Percentiles rank a stretch among this genome's conserved stretches.
These are phyloP conservation scores for Bovichtus variegatus DNA, from an alignment of 2,797 vertebrate species.

Conservation along the genomic window DNA sequence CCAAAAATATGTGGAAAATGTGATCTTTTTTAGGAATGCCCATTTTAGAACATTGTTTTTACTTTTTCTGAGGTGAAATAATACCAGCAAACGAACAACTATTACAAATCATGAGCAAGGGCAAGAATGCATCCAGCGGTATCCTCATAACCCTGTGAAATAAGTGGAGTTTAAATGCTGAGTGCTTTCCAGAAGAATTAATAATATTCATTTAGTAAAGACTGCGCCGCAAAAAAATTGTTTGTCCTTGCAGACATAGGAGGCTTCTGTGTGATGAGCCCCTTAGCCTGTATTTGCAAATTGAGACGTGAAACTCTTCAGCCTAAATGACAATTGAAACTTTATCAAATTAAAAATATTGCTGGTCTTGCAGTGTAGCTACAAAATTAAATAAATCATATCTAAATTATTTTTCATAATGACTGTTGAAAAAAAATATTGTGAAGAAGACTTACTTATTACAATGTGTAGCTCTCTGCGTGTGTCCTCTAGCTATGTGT, in stretches of 20 bases:
- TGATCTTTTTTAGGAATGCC: neutral
- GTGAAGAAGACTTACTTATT: neutral
- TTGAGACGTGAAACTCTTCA: constrained; percentile 1
- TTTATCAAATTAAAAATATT: constrained; percentile 16
- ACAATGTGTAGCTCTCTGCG: neutral
- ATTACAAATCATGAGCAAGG: neutral
- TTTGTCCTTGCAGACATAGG: neutral
- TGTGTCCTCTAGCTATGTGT: neutral
- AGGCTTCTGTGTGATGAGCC: constrained; percentile 12
- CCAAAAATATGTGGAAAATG: neutral
- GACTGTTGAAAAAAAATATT: constrained; percentile 1
- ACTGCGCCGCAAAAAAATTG: neutral
- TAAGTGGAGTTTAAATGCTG: neutral
- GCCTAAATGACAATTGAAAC: neutral
- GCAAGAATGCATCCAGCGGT: neutral
- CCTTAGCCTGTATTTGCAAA: constrained; percentile 5
- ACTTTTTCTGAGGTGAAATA: neutral
- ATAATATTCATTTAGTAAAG: neutral
- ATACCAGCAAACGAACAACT: neutral
- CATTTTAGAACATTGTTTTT: neutral
- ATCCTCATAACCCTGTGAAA: neutral
- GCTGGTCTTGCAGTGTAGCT: neutral
- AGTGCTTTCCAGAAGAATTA: neutral
- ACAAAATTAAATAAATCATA: constrained; percentile 5
- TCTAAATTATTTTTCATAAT: neutral